Percentiles rank a stretch among this genome's conserved stretches.
These are phyloP conservation scores for Drosophila heteroneura DNA, from an alignment of 2,888 invertebrate species.

Conservation along the genomic window DNA sequence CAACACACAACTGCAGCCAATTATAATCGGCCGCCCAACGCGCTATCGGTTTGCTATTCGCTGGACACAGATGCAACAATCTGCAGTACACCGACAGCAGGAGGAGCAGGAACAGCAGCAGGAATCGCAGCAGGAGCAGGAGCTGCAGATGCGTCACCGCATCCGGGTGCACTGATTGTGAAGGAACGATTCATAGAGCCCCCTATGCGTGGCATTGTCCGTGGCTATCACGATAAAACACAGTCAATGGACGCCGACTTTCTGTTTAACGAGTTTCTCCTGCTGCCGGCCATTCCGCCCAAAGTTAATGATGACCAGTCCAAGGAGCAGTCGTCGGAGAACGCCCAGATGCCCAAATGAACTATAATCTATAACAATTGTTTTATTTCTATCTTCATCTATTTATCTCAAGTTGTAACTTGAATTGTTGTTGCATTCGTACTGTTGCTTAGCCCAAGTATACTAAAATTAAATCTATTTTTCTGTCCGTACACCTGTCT, in stretches of 20 bases:
- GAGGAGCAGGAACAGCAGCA: neutral
- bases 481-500: constrained; percentile 43
- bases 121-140: neutral
- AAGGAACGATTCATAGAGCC: constrained; percentile 87
- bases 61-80: constrained; percentile 20
- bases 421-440: constrained; percentile 50
- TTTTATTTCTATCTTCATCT: neutral
- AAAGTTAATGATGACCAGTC: constrained; percentile 18
- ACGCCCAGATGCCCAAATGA: constrained; percentile 8
- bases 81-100: neutral
- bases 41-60: constrained; percentile 54
- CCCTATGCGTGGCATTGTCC: constrained; percentile 85
- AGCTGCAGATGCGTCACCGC: constrained; percentile 41
- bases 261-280: constrained; percentile 81
- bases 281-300: constrained; percentile 74
- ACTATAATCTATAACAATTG: neutral
- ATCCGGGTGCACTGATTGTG: constrained; percentile 85
- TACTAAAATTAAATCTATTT: constrained; percentile 59
- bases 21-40: constrained; percentile 36
- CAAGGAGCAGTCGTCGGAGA: constrained; percentile 14
- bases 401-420: constrained; percentile 18
- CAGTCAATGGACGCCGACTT: constrained; percentile 84
- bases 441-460: constrained; percentile 32
- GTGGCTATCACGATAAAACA: constrained; percentile 84
- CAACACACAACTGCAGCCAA: constrained; percentile 13